Conservation (phyloP, 2,888 invertebrate genomes). For the Achlya flavicornis region DNA sequence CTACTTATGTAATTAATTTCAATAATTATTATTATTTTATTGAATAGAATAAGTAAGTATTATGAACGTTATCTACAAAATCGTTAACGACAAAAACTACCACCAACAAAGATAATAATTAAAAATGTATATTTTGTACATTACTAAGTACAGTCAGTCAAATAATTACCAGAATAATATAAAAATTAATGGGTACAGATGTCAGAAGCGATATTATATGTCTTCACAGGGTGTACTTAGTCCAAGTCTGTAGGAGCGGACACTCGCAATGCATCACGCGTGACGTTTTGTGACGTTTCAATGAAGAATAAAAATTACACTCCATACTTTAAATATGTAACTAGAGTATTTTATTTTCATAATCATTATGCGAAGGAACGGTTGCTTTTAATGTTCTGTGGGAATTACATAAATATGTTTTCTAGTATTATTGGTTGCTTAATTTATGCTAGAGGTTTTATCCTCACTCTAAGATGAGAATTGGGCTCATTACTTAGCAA, state of each 20-base stretch:
- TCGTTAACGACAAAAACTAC: conserved; percentile 2
- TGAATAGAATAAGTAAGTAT: neutral
- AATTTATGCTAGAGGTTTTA: neutral
- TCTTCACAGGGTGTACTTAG: conserved; percentile 61
- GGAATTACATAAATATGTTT: neutral
- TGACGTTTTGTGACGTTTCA: conserved; percentile 52
- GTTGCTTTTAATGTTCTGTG: conserved; percentile 3
- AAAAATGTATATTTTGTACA: neutral
- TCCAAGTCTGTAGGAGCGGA: conserved; percentile 68
- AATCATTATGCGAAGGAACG: neutral
- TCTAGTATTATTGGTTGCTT: neutral
- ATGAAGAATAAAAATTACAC: conserved; percentile 66
- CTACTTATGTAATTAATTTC: neutral
- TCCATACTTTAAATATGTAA: conserved; percentile 39
- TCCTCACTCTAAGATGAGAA: too few species aligned
- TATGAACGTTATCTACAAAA: neutral
- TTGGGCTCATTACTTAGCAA: too few species aligned
- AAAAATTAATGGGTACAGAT: conserved; percentile 40
- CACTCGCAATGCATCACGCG: conserved; percentile 63
- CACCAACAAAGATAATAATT: conserved; percentile 2
- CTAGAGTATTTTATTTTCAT: conserved; percentile 33
- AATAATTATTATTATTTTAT: neutral
- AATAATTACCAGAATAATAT: conserved; percentile 36
- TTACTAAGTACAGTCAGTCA: conserved; percentile 17
- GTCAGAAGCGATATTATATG: conserved; percentile 54